Evolutionary conservation across 2,888 invertebrate species (phyloP).

Genomic region (Drosophila demipolita): DNA sequence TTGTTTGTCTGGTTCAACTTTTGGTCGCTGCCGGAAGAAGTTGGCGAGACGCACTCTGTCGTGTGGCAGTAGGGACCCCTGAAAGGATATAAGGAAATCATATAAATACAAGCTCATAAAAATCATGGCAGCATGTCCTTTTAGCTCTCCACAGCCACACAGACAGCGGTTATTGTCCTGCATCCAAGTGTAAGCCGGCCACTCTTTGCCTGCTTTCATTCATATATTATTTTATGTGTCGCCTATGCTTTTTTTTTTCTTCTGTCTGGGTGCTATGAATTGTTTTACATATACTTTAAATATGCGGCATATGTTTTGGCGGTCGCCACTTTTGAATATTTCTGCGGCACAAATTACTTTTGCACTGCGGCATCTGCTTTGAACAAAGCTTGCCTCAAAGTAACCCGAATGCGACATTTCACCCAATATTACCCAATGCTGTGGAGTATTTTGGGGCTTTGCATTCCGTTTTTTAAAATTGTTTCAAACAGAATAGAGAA

Average conservation of each 20-base stretch:
- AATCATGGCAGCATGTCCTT: slow-evolving; percentile 75
- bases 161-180: slow-evolving; percentile 68
- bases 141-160: slow-evolving; percentile 10
- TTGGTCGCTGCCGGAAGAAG: slow-evolving; percentile 56
- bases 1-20: slow-evolving; percentile 35
- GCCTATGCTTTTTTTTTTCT: slow-evolving; percentile 6
- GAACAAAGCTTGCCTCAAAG: slow-evolving; percentile 25
- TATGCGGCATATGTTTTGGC: slow-evolving; percentile 63
- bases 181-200: slow-evolving; percentile 39
- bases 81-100: slow-evolving; percentile 72
- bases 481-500: background rate
- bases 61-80: slow-evolving; percentile 18
- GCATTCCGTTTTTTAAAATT: background rate
- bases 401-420: slow-evolving; percentile 13
- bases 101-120: slow-evolving; percentile 80
- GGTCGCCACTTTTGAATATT: slow-evolving; percentile 58
- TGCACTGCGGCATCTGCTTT: slow-evolving; percentile 46
- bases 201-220: slow-evolving; percentile 37
- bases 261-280: slow-evolving; percentile 57
- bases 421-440: background rate
- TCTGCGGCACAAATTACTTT: slow-evolving; percentile 55
- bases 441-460: background rate
- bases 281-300: slow-evolving; percentile 65
- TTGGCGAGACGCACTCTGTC: slow-evolving; percentile 43
- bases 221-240: slow-evolving; percentile 27